Evolutionary conservation across 2,113 vertebrate species (phyloP), one percentile per base, ranked within the genome.

Genomic region (Serinus canaria): DNA sequence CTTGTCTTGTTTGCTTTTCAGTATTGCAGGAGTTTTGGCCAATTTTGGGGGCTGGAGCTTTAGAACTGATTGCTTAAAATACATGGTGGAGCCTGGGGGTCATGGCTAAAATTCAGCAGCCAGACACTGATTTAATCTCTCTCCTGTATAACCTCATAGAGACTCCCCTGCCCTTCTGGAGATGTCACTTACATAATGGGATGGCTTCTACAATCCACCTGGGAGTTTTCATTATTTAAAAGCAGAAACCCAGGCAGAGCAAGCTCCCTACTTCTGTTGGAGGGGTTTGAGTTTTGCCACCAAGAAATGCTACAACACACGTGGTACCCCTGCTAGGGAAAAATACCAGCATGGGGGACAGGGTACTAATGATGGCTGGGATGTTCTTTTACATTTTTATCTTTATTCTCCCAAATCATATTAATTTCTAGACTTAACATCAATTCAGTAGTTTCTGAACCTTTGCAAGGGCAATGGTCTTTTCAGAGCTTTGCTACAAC

Each of bases 401-500:
- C 69, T 79, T 70, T 46, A 15, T 58, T 68, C 24, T 83, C 47
- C 58, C 73, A 81, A 86, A 86, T 74, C 24, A 10, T 49, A 43
- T 64, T 90, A 81, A 92, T 93, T 95, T 93, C 60, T 81, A 58
- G 68, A 86, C 39, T 74, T 92, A 59, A 55, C 15, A 72, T 90
- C 73, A 60, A 5, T 90, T 92, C 47, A 24, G 55, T 43, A 59
- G 55, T 93, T 94, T 82, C 73, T 95, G 85, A 89, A 87, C 93
- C 90, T 68, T 88, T 89, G 24, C 83, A 89, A 94, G 94, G 83
- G 93, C 92, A 89, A 7, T 35, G 59, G 55, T 93, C 63, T 83
- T 80, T 83, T 47, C 50, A 39, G 83, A 90, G 95, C 83, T 90
- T 86, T 96, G 67, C 75, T 87, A 22, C 85, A 96, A 94, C 92